These are phyloP conservation scores for Agriopis marginaria DNA, from an alignment of 2,888 invertebrate genomes.

Conservation along the genomic window DNA sequence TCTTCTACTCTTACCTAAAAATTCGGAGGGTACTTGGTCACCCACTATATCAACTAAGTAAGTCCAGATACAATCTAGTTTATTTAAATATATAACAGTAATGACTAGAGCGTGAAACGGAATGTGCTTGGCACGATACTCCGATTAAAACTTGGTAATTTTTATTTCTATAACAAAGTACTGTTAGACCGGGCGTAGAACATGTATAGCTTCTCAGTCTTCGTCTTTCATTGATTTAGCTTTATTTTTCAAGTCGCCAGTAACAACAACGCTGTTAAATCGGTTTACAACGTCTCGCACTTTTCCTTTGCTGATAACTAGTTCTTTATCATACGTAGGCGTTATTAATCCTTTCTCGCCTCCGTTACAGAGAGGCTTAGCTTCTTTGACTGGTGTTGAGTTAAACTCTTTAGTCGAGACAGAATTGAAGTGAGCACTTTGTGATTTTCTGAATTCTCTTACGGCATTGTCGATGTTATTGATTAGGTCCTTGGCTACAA, in stretches of 20 bases:
- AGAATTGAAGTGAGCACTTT: constrained; percentile 68
- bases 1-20: constrained; percentile 63
- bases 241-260: constrained; percentile 49
- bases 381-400: constrained; percentile 42
- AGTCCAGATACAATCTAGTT: constrained; percentile 44
- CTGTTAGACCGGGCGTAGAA: constrained; percentile 47
- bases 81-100: constrained; percentile 47
- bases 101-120: constrained; percentile 55
- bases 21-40: constrained; percentile 75
- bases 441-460: constrained; percentile 75
- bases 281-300: constrained; percentile 81
- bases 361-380: constrained; percentile 65
- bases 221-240: constrained; percentile 61
- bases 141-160: constrained; percentile 43
- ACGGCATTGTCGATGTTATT: constrained; percentile 79
- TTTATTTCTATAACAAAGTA: constrained; percentile 12
- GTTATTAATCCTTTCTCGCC: constrained; percentile 70
- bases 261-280: constrained; percentile 71
- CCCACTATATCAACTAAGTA: constrained; percentile 54
- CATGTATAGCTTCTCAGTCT: constrained; percentile 57
- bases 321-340: constrained; percentile 77
- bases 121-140: constrained; percentile 69
- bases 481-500: constrained; percentile 79
- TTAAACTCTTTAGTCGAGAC: constrained; percentile 25
- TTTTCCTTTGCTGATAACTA: constrained; percentile 80